Conservation (phyloP, 2,888 invertebrate species). For the Limnephilus lunatus region DNA sequence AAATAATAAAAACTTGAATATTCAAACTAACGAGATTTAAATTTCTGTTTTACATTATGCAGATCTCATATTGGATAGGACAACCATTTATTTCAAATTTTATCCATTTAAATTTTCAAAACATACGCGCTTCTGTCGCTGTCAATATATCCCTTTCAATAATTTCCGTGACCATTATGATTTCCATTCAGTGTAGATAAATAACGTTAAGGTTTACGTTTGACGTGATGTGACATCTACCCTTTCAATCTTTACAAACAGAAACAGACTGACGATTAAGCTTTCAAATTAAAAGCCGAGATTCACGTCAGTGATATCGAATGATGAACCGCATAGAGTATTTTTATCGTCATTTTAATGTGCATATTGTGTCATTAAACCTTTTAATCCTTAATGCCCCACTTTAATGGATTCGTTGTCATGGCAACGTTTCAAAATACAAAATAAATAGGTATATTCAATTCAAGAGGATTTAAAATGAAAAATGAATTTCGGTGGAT, state of each 20-base stretch:
- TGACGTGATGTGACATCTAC: background rate
- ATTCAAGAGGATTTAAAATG: background rate
- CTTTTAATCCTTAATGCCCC: slow-evolving; percentile 6
- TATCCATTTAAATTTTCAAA: background rate
- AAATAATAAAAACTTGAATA: no score
- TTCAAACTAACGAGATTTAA: background rate
- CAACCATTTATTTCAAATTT: background rate
- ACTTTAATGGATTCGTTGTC: slow-evolving; percentile 9
- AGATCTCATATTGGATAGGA: background rate
- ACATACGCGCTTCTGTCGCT: background rate
- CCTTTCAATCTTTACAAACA: slow-evolving; percentile 13
- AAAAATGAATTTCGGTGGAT: background rate
- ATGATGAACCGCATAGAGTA: slow-evolving; percentile 18
- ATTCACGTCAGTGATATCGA: background rate
- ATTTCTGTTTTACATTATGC: background rate
- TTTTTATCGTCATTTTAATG: slow-evolving; percentile 16
- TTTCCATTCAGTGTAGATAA: background rate
- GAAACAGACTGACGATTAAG: background rate
- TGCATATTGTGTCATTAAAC: slow-evolving; percentile 17
- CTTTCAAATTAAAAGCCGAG: slow-evolving; percentile 11
- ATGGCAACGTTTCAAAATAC: slow-evolving; percentile 32
- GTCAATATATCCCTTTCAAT: background rate
- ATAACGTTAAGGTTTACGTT: background rate
- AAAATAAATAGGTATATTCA: background rate
- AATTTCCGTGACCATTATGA: background rate